Base-by-base conservation (phyloP, 2,113 vertebrate genomes). In the Nothoprocta pentlandii region DNA sequence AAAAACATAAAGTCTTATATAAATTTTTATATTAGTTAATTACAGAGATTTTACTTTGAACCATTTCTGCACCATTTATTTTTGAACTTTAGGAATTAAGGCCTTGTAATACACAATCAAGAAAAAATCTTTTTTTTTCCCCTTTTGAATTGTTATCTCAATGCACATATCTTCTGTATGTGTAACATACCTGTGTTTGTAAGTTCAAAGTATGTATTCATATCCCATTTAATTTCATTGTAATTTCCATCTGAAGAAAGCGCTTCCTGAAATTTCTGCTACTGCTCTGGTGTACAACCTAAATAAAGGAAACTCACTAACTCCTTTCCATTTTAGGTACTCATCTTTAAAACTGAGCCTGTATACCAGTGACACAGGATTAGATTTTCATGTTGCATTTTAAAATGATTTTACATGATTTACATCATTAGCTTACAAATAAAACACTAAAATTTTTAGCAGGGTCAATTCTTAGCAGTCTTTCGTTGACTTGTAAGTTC, bases 21-120 rank as follows among this genome's bases (percentile, higher is more conserved):
- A 68, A 88, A 90, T 67, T 93, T 15, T 44, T 53, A 8, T 63
- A 77, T 91, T 91, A 68, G 70, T 87, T 96, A 95, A 97, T 97
- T 97, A 87, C 26, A 64, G 64, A 42, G 26, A 42, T 80, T 87
- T 83, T 83, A 34, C 87, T 69, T 70, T 39, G 54, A 19, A 88
- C 8, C 36, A 76, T 82, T 94, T 88, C 69, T 85, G 30, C 34
- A 82, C 54, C 25, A 69, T 94, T 56, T 95, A 88, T 75, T 32
- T 95, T 76, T 61, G 63, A 92, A 34, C 59, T 94, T 93, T 90
- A 95, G 71, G 36, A 94, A 88, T 92, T 95, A 84, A 49, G 74
- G 32, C 44, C 90, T 96, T 77, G 41, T 94, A 94, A 93, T 16
- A 56, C 80, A 90, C 85, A 92, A 83, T 69, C 53, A 85, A 92